A percentile compares a stretch with the other conserved stretches of the same genome.
phyloP scores from a whole-genome alignment of 53 echinoderm and acorn worm species.

The Hippasteria phrygiana region DNA sequence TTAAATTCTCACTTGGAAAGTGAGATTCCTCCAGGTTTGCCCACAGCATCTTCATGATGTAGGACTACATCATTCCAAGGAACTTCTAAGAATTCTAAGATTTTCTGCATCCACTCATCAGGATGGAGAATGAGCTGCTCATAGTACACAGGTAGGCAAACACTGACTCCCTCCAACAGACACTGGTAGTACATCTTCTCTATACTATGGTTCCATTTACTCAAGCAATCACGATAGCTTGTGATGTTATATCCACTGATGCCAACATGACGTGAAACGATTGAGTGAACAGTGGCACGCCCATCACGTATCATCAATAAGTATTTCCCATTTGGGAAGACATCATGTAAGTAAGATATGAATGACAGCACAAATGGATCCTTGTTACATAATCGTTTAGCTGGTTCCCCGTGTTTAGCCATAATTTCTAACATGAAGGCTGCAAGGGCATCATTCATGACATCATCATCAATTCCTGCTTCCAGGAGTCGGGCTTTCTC shows the following conservation, averaged over 20 bases:
- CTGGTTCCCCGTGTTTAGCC: constrained; percentile 90
- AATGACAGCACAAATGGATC: constrained; percentile 90
- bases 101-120: constrained; percentile 80
- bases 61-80: constrained; percentile 80
- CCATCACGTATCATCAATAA: constrained; percentile 94
- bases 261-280: constrained; percentile 87
- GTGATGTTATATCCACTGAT: constrained; percentile 92
- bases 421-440: constrained; percentile 94
- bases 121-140: constrained; percentile 91
- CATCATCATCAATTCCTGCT: constrained; percentile 84
- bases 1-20: constrained; percentile 79
- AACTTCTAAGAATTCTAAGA: constrained; percentile 78
- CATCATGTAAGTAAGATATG: constrained; percentile 80
- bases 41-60: constrained; percentile 88
- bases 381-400: constrained; percentile 90
- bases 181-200: constrained; percentile 95
- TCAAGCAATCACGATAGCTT: constrained; percentile 87
- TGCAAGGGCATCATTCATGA: constrained; percentile 86
- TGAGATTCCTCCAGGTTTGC: constrained; percentile 88
- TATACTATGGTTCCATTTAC: constrained; percentile 84
- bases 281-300: constrained; percentile 90
- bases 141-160: constrained; percentile 85
- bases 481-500: constrained; percentile 82
- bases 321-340: constrained; percentile 89
- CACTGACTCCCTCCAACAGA: constrained; percentile 68